A percentile compares a stretch with the other conserved stretches of the same genome.
Conservation (phyloP, 1,140 invertebrate genomes). For the Adelges cooleyi region DNA sequence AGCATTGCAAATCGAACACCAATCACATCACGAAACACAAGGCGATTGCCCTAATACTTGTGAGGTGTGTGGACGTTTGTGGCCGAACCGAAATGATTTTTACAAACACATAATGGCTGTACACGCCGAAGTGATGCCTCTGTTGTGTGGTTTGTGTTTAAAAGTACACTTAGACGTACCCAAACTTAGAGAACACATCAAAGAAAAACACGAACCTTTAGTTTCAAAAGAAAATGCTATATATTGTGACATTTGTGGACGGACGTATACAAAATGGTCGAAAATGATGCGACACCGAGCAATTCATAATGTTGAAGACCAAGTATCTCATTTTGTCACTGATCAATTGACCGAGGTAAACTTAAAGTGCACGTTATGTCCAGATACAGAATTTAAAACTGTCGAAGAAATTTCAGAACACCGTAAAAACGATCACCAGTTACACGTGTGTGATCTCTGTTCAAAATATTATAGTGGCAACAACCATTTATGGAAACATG, state of each 20-base stretch:
- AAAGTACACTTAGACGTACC: slow-evolving; percentile 43
- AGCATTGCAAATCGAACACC: slow-evolving; percentile 41
- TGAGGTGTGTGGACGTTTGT: slow-evolving; percentile 44
- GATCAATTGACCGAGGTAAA: slow-evolving; percentile 32
- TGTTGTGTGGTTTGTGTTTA: slow-evolving; percentile 45
- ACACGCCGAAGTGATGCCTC: slow-evolving; percentile 43
- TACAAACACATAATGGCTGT: slow-evolving; percentile 48
- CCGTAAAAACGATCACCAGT: slow-evolving; percentile 42
- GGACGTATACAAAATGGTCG: slow-evolving; percentile 45
- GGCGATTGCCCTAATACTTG: slow-evolving; percentile 38
- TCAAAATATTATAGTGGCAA: slow-evolving; percentile 50
- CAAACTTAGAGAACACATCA: slow-evolving; percentile 41
- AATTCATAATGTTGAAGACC: slow-evolving; percentile 38
- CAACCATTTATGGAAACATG: slow-evolving; percentile 53
- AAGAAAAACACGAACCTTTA: slow-evolving; percentile 42
- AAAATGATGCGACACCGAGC: slow-evolving; percentile 45
- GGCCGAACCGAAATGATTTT: slow-evolving; percentile 45
- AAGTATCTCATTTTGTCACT: slow-evolving; percentile 27
- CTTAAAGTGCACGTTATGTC: slow-evolving; percentile 41
- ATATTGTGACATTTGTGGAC: slow-evolving; percentile 45
- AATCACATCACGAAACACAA: slow-evolving; percentile 41
- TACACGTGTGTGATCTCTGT: slow-evolving; percentile 51
- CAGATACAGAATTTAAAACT: slow-evolving; percentile 39
- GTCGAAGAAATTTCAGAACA: slow-evolving; percentile 46
- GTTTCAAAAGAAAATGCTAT: slow-evolving; percentile 40